Conservation (phyloP, 2,113 vertebrate species). For the Nyctibius bracteatus region DNA sequence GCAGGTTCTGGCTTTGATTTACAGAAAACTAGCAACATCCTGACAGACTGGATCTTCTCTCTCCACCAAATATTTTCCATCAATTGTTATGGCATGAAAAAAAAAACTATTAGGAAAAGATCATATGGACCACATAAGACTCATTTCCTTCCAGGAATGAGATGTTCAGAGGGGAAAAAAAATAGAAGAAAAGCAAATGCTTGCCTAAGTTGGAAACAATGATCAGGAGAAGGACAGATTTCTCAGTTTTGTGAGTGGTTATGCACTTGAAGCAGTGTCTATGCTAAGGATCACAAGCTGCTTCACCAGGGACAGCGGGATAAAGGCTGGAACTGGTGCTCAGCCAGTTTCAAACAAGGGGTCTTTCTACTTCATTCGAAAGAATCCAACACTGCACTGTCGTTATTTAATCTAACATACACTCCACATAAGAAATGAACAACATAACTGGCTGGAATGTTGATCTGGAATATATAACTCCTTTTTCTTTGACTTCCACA, state of each 20-base stretch:
- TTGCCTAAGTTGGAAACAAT: not conserved
- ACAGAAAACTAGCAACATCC: not conserved
- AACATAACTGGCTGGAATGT: not conserved
- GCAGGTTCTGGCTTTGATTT: not conserved
- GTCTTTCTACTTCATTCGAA: not conserved
- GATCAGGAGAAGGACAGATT: not conserved
- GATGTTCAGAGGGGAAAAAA: not conserved
- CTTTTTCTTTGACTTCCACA: not conserved
- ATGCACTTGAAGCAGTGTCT: not conserved
- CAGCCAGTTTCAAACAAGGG: not conserved
- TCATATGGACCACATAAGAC: not conserved
- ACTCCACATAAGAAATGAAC: not conserved
- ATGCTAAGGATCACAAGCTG: not conserved
- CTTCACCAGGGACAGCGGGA: not conserved
- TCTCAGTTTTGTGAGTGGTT: not conserved
- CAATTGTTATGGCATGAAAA: not conserved
- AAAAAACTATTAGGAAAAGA: not conserved
- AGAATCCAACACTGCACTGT: not conserved
- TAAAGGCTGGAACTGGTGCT: not conserved
- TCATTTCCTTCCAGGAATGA: slow-evolving; percentile 32
- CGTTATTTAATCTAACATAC: not conserved
- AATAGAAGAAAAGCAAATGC: not conserved
- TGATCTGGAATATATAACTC: not conserved
- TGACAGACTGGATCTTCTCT: not conserved
- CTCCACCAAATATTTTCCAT: slow-evolving; percentile 26